Conservation (phyloP, 2,113 vertebrate genomes). For the Hippopotamus amphibius region DNA sequence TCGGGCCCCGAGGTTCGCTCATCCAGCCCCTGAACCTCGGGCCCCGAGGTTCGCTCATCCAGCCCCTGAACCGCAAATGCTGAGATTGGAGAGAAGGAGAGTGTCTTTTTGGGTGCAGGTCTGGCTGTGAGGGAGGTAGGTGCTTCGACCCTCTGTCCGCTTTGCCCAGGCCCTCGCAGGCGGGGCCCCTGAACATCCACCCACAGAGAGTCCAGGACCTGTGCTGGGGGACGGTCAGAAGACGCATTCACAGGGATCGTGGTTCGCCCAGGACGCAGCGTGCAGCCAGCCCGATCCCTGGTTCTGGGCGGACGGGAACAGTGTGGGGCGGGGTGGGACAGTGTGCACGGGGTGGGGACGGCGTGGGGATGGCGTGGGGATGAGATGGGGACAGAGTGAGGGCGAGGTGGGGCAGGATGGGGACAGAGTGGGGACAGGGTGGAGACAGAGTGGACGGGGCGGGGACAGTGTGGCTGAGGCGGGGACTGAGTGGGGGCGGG, state of each 20-base stretch:
- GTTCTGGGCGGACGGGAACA: neutral
- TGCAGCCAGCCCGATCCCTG: neutral
- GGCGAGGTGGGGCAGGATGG: neutral
- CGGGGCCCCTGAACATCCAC: neutral
- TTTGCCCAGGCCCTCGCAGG: neutral
- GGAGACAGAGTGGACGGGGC: neutral
- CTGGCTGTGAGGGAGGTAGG: neutral
- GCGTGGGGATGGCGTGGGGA: neutral
- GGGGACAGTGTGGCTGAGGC: neutral
- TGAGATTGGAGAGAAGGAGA: neutral
- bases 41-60: no score
- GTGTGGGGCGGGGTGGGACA: neutral
- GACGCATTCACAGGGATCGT: neutral
- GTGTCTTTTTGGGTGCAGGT: fast-evolving
- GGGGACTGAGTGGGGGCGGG: neutral
- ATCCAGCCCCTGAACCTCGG: no score
- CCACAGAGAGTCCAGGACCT: neutral
- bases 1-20: neutral
- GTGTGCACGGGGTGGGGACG: neutral
- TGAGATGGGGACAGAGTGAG: neutral
- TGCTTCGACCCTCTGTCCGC: neutral
- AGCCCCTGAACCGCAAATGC: no score
- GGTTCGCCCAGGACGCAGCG: neutral
- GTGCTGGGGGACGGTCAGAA: no score
- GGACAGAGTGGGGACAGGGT: neutral